A percentile compares a stretch with the other conserved stretches of the same genome.
These are phyloP conservation scores for Arenaria interpres DNA, from an alignment of 2,113 vertebrate genomes.

Conservation along the genomic window DNA sequence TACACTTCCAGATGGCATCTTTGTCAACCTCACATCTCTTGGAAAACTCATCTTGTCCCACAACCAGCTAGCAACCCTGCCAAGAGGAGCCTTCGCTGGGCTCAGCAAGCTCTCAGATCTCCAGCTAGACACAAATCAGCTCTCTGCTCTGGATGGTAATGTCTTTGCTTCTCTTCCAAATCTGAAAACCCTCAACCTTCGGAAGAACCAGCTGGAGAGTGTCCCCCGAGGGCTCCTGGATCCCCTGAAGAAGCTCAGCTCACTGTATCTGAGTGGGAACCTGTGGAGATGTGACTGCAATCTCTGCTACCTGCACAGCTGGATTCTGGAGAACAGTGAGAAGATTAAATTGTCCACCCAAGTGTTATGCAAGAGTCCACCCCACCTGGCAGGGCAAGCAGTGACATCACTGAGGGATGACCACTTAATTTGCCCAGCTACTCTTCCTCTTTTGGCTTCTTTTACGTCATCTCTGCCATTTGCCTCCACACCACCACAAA, in stretches of 20 bases:
- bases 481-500: not conserved
- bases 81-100: conserved; percentile 71
- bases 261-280: conserved; percentile 75
- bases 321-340: conserved; percentile 56
- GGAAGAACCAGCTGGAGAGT: conserved; percentile 63
- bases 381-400: conserved; percentile 42
- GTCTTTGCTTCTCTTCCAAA: conserved; percentile 66
- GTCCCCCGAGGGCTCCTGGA: conserved; percentile 66
- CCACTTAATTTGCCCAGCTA: conserved; percentile 69
- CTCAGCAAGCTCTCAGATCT: conserved; percentile 72
- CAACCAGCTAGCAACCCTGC: conserved; percentile 70
- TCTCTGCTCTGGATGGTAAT: conserved; percentile 55
- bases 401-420: conserved; percentile 54
- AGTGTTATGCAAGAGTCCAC: conserved; percentile 70
- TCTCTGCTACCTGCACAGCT: conserved; percentile 67
- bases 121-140: conserved; percentile 69
- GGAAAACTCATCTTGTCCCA: conserved; percentile 74
- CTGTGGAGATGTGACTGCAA: conserved; percentile 85
- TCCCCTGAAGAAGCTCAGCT: conserved; percentile 60
- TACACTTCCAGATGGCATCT: conserved; percentile 68
- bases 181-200: conserved; percentile 69
- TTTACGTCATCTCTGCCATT: not conserved
- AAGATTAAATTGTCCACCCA: conserved; percentile 35
- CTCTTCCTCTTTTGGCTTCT: not conserved
- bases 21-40: conserved; percentile 70